Evolutionary conservation across 2,888 invertebrate genomes (phyloP).

Genomic region (Drosophila kanekoi): DNA sequence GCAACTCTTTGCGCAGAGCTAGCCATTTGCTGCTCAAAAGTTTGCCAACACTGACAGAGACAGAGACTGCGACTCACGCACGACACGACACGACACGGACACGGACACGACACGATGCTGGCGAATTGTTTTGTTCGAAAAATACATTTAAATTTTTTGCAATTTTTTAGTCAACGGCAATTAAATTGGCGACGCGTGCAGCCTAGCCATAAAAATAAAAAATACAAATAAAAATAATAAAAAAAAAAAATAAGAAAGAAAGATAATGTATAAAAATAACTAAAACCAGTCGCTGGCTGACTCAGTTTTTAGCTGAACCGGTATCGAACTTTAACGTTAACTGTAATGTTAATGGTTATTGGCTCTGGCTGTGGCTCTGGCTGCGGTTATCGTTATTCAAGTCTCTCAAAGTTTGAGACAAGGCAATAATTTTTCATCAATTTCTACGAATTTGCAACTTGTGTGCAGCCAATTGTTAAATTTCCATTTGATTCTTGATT

Average conservation of each 20-base stretch:
- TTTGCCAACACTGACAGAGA: neutral
- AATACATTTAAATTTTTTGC: conserved; percentile 62
- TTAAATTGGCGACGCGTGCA: conserved; percentile 75
- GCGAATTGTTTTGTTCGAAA: conserved; percentile 22
- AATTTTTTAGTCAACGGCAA: conserved; percentile 71
- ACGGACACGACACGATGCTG: conserved; percentile 18
- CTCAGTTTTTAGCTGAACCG: conserved; percentile 30
- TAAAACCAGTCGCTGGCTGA: conserved; percentile 22
- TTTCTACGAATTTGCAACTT: neutral
- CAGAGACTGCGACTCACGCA: conserved; percentile 33
- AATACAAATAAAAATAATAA: conserved; percentile 7
- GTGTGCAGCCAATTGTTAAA: conserved; percentile 58
- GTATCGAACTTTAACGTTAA: conserved; percentile 27
- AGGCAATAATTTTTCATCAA: neutral
- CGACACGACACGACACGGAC: conserved; percentile 22
- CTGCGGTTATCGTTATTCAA: conserved; percentile 4
- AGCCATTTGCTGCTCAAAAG: neutral
- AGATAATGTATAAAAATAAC: conserved; percentile 15
- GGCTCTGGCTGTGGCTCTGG: neutral
- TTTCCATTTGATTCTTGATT: conserved; percentile 52
- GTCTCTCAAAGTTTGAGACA: neutral
- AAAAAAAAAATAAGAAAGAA: conserved; percentile 17
- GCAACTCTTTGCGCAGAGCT: neutral
- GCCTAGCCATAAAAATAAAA: conserved; percentile 67
- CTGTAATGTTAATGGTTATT: conserved; percentile 24